Evolutionary conservation across 2,888 invertebrate genomes (phyloP).

Genomic region (Teleogryllus oceanicus): DNA sequence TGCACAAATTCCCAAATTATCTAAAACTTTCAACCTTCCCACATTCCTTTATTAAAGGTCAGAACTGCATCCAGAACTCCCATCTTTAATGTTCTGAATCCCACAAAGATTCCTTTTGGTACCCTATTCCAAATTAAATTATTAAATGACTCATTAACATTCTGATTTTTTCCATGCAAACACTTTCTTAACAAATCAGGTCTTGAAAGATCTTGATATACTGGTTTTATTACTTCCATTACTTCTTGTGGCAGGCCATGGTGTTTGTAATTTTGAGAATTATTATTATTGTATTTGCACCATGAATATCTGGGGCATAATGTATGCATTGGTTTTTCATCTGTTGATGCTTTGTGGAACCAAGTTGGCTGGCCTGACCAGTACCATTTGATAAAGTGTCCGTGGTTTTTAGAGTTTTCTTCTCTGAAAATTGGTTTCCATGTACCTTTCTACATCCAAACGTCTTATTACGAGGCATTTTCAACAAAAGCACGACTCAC

Average conservation of each 20-base stretch:
- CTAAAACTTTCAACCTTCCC: not conserved
- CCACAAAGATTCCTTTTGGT: constrained; percentile 26
- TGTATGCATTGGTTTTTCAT: not conserved
- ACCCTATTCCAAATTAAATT: constrained; percentile 27
- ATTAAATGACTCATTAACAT: constrained; percentile 30
- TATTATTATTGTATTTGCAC: constrained; percentile 24
- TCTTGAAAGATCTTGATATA: constrained; percentile 21
- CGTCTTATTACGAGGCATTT: too few relatives aligned
- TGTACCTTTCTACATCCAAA: too few relatives aligned
- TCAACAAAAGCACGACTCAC: too few relatives aligned
- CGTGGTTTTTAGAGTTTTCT: too few relatives aligned
- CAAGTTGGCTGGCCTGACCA: not conserved
- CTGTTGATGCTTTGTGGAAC: constrained; percentile 25
- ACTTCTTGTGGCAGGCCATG: not conserved
- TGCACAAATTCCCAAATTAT: not conserved
- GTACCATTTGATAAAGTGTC: too few relatives aligned
- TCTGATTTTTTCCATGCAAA: constrained; percentile 31
- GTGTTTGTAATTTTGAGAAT: not conserved
- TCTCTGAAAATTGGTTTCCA: too few relatives aligned
- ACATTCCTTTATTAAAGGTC: constrained; percentile 19
- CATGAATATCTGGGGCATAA: constrained; percentile 25
- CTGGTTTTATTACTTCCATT: constrained; percentile 22
- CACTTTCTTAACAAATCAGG: constrained; percentile 26
- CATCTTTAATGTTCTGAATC: constrained; percentile 27
- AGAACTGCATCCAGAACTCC: constrained; percentile 26